Percentiles rank a stretch among this genome's conserved stretches.
Conservation (phyloP, 2,888 invertebrate genomes). For the Leptothorax acervorum region DNA sequence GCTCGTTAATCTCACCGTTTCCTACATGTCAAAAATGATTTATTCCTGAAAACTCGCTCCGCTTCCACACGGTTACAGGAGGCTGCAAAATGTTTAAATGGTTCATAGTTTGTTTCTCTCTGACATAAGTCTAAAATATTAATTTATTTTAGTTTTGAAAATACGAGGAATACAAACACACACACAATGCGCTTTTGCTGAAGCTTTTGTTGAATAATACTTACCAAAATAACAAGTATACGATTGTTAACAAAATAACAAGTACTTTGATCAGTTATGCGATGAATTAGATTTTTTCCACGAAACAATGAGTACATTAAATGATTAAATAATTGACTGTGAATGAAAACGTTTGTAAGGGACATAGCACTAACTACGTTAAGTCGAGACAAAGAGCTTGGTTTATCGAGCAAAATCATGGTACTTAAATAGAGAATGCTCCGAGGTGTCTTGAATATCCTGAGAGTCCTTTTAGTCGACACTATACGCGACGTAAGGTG, state of each 20-base stretch:
- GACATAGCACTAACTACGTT: neutral
- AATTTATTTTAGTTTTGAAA: neutral
- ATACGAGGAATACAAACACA: neutral
- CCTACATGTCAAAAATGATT: constrained; percentile 48
- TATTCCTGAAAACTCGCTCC: constrained; percentile 18
- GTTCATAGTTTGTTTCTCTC: neutral
- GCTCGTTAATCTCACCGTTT: constrained; percentile 47
- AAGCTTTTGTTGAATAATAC: neutral
- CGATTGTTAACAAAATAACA: neutral
- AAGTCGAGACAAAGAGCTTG: constrained; percentile 25
- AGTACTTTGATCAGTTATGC: neutral
- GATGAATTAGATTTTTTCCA: neutral
- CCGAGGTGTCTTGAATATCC: constrained; percentile 19
- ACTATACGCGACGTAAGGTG: constrained; percentile 17
- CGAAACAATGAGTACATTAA: neutral
- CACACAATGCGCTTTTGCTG: no score
- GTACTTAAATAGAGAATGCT: neutral
- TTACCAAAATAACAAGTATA: neutral
- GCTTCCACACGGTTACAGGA: constrained; percentile 4
- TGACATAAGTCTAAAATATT: neutral
- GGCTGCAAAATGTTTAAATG: constrained; percentile 18
- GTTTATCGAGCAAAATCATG: constrained; percentile 36
- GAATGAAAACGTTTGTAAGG: neutral
- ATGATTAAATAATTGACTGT: constrained; percentile 13
- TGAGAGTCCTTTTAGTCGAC: constrained; percentile 24